These are phyloP conservation scores for Anastrepha ludens DNA, from an alignment of 1,140 invertebrate genomes.

Conservation along the genomic window DNA sequence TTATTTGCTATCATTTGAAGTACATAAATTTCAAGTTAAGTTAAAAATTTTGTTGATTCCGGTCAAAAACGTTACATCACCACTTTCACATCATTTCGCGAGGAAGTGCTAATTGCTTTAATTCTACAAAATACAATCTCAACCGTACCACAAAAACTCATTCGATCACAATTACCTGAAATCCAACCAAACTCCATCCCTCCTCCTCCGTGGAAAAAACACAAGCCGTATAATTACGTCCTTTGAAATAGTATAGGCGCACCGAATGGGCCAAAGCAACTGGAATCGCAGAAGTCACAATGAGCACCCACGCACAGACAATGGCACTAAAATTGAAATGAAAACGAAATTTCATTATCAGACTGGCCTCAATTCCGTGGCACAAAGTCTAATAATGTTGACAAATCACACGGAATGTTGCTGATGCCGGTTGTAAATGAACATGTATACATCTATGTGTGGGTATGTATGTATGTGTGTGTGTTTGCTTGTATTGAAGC, in stretches of 20 bases:
- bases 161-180: constrained; percentile 76
- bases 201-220: constrained; percentile 79
- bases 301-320: constrained; percentile 86
- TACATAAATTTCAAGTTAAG: too few relatives aligned
- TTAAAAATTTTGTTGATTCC: too few relatives aligned
- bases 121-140: too few relatives aligned
- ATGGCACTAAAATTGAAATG: constrained; percentile 79
- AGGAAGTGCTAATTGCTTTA: too few relatives aligned
- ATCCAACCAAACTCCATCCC: constrained; percentile 82
- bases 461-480: neutral
- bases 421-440: too few relatives aligned
- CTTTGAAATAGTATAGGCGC: constrained; percentile 79
- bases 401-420: too few relatives aligned
- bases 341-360: neutral
- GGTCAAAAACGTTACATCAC: too few relatives aligned
- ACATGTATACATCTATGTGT: neutral
- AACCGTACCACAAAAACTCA: too few relatives aligned
- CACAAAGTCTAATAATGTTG: neutral
- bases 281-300: constrained; percentile 85
- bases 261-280: constrained; percentile 88
- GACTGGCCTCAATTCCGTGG: neutral
- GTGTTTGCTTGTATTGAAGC: neutral
- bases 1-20: too few relatives aligned
- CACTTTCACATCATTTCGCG: too few relatives aligned
- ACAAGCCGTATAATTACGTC: constrained; percentile 79